Base-by-base conservation (phyloP, 2,888 invertebrate species). In the Cephus runcator region DNA sequence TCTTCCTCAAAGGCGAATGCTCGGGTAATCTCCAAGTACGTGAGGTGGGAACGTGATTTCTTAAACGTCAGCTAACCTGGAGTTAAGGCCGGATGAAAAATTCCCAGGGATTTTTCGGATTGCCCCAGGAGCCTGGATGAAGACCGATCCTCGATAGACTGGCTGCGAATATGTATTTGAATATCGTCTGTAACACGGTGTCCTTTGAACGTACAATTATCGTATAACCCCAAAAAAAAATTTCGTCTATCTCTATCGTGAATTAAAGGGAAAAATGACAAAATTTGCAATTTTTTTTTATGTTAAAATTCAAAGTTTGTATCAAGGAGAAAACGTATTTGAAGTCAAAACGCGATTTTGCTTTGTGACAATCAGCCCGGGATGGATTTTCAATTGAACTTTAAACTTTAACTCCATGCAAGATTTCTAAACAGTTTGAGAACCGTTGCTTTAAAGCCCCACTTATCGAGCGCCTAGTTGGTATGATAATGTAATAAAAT, bases 401-500 rank as follows among this genome's bases (percentile, higher is more conserved):
- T 69, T 69, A 3, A 69, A 69, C 69, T 69, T 69, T 69, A 69
- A 69, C 33, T 1, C 6, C 30, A 33, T 33, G 0, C 1, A 12
- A 69, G 69, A 69, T 33, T 69, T 33, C 6, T 15, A 56, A 23
- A 76, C 33, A 76, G 82, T 88, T 90, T 90, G 90, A 90, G 90
- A 89, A 89, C 88, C 88, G 79, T 85, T 85, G 87, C 83, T 87
- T 88, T 89, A 88, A 88, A 89, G 86, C 85, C 87, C 89, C 90
- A 90, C 89, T 90, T 90, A 90, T 90, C 90, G 89, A 88, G 87
- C 88, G 87, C 84, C 87, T 89, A 88, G 88, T 90, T 89, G 90
- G 90, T 91, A 91, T 91, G 91, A 91, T 91, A 91, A 91, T 91
- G 91, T 91, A 91, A 91, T 91, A 91, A 91, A 91, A 91, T 91